Base-by-base conservation (phyloP, 1,140 invertebrate species). In the Hesperophylax magnus region DNA sequence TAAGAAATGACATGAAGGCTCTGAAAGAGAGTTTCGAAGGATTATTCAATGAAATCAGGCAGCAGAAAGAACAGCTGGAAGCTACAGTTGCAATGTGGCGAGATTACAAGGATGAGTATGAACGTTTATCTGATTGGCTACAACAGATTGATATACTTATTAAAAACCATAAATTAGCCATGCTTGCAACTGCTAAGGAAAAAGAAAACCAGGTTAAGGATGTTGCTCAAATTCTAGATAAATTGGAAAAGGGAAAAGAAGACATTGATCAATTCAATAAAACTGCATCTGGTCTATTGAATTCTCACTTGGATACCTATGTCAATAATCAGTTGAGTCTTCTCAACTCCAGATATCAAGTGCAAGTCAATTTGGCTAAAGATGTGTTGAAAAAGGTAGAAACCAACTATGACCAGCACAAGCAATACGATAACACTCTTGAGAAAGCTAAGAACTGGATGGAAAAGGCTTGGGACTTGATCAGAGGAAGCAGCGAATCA, bases 341-440 rank as follows among this genome's bases (percentile, higher is more conserved):
- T 86, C 89, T 98, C n/a, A 96, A 97, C 86, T 97, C 97, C 0
- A 92, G 97, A 84, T 98, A 98, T 87, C 95, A 97, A 90, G 95
- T 97, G 0, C 93, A 97, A 86, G 91, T 97, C 0, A 97, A 98
- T 86, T 91, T 97, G 82, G 97, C 95, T 0, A 98, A 97, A 88
- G 97, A 98, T 89, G 96, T 98, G 0, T 86, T 98, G 31, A 97
- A 97, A 85, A 98, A 98, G 88, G 96, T 98, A 14, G 95, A 98
- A 89, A 96, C 95, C 0, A 98, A 98, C 87, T 92, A 94, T 15
- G 94, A 97, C 82, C 96, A 98, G 86, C 97, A 98, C 88, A 91
- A 94, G 82, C 93, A 95, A 83, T 98, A 97, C 86, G 93, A 95
- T 80, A 91, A 93, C 39, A 95, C 96, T 86, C 92, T 96, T 80